Conservation (phyloP, 2,797 vertebrate genomes). For the Somateria mollissima region DNA sequence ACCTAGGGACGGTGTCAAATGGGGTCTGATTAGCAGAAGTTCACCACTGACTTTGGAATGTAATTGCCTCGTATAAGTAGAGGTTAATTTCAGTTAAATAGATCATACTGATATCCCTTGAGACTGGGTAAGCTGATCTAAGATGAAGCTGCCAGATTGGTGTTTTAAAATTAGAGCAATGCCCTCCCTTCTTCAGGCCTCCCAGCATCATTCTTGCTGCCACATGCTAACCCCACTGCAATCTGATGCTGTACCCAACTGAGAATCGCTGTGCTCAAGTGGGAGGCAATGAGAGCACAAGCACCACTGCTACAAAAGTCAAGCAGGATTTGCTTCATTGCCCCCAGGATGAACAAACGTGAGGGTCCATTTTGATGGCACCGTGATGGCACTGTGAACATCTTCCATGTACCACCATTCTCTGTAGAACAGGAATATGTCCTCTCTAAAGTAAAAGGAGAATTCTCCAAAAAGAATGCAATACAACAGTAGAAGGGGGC, state of each 20-base stretch:
- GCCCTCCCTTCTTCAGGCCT: constrained; percentile 34
- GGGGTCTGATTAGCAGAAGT: constrained; percentile 13
- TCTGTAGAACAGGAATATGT: not conserved
- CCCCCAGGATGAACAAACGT: not conserved
- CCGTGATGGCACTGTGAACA: accelerated
- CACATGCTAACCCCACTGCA: constrained; percentile 51
- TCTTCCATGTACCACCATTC: not conserved
- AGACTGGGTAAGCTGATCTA: constrained; percentile 28
- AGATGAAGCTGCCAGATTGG: constrained; percentile 29
- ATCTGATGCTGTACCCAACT: constrained; percentile 32
- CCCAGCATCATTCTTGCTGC: constrained; percentile 34
- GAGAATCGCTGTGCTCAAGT: constrained; percentile 39
- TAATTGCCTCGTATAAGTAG: not conserved
- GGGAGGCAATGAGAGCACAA: constrained; percentile 15
- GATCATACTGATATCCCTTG: constrained; percentile 31
- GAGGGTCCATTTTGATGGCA: not conserved
- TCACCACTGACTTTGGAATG: not conserved
- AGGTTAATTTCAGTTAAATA: constrained; percentile 43
- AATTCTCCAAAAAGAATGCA: not conserved
- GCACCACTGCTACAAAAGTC: not conserved
- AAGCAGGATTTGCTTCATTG: constrained; percentile 21
- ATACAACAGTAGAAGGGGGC: not conserved
- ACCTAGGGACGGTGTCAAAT: not conserved
- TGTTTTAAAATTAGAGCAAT: constrained; percentile 50
- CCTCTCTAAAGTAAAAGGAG: not conserved